phyloP scores from a whole-genome alignment of 2,113 vertebrate genomes.

The Sceloporus tristichus region DNA sequence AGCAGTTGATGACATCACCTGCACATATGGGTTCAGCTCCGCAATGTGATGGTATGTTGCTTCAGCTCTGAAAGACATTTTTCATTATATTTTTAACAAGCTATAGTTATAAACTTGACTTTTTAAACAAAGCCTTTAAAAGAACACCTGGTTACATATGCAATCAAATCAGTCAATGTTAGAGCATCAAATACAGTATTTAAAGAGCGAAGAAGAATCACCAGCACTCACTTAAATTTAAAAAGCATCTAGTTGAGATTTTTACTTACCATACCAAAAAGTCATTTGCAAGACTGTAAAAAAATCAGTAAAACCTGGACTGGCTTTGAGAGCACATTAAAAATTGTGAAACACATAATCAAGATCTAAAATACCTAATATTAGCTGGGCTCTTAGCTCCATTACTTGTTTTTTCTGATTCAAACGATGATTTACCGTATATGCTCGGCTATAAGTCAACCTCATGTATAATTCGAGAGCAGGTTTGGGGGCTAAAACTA shows the following conservation, averaged over 20 bases:
- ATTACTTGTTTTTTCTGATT: not conserved
- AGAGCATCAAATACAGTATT: not conserved
- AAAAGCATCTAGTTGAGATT: not conserved
- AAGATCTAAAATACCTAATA: not conserved
- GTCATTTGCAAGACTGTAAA: not conserved
- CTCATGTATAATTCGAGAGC: no score
- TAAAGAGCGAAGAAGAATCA: not conserved
- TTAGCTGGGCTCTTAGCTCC: not conserved
- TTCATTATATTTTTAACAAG: not conserved
- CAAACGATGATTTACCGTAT: not conserved
- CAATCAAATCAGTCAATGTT: not conserved
- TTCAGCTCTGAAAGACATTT: slow-evolving; percentile 84
- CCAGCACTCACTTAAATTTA: not conserved
- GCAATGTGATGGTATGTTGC: slow-evolving; percentile 87
- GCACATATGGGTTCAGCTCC: slow-evolving; percentile 95
- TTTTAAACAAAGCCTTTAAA: not conserved
- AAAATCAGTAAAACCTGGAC: not conserved
- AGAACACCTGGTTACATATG: not conserved
- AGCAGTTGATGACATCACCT: slow-evolving; percentile 84
- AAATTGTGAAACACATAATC: not conserved
- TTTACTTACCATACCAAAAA: not conserved
- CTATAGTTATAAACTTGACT: not conserved
- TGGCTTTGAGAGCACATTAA: not conserved
- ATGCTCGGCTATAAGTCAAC: no score
- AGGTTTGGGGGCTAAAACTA: no score